A percentile compares a stretch with the other conserved stretches of the same genome.
Conservation (phyloP, 2,888 invertebrate species). For the Drosophila neonasuta region DNA sequence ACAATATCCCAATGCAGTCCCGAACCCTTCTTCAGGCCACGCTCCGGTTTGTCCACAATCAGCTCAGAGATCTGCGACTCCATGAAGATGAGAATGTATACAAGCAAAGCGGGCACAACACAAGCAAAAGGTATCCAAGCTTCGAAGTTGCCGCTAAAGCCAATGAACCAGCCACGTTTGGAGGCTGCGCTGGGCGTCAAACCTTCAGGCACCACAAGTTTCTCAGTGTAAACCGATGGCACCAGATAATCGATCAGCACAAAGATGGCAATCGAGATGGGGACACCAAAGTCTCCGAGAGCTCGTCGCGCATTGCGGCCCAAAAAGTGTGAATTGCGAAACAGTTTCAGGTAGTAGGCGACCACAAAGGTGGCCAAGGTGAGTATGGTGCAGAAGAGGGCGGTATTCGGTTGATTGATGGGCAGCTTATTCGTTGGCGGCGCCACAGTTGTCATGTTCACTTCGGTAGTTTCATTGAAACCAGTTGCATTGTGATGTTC, state of each 20-base stretch:
- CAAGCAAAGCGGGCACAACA: slow-evolving; percentile 93
- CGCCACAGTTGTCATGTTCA: slow-evolving; percentile 42
- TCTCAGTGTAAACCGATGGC: slow-evolving; percentile 93
- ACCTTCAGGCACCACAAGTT: slow-evolving; percentile 93
- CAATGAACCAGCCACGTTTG: slow-evolving; percentile 90
- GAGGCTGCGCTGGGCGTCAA: slow-evolving; percentile 89
- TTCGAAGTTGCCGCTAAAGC: slow-evolving; percentile 88
- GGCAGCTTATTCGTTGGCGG: slow-evolving; percentile 69
- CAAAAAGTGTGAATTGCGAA: slow-evolving; percentile 96
- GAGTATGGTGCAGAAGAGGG: slow-evolving; percentile 95
- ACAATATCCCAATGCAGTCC: slow-evolving; percentile 98
- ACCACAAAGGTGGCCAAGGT: slow-evolving; percentile 96
- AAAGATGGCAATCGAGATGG: slow-evolving; percentile 95
- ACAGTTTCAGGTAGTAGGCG: slow-evolving; percentile 95
- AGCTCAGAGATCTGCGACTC: slow-evolving; percentile 98
- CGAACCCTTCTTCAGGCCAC: slow-evolving; percentile 95
- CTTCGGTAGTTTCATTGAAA: slow-evolving; percentile 41
- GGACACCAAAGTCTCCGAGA: slow-evolving; percentile 95
- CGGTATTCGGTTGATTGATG: slow-evolving; percentile 94
- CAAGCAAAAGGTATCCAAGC: slow-evolving; percentile 91
- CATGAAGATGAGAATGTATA: slow-evolving; percentile 98
- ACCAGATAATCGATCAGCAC: slow-evolving; percentile 90
- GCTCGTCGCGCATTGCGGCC: slow-evolving; percentile 92
- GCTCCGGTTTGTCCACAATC: slow-evolving; percentile 96
- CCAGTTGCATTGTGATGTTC: slow-evolving; percentile 36